Evolutionary conservation across 2,113 vertebrate genomes (phyloP), one percentile per base, ranked within the genome.

Genomic region (Corvus cornix): DNA sequence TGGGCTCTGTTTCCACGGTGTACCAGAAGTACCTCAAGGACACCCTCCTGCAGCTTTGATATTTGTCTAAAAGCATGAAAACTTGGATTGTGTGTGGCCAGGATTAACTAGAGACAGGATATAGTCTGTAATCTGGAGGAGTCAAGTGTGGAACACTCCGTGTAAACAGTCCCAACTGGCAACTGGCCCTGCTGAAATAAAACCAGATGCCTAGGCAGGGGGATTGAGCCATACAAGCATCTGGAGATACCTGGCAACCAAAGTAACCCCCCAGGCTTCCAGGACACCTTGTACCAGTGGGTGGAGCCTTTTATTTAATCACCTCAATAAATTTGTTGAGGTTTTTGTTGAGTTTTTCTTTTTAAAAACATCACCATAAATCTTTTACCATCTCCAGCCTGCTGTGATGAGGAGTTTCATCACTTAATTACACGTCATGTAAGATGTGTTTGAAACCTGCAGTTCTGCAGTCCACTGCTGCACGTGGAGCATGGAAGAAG

Each of bases 21-120:
- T 41, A 92, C 64, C 78, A 95, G 43, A 88, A 93, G 59, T 41
- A 90, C 79, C 90, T 80, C 84, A 76, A 94, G 88, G 79, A 87
- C 79, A 72, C 73, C 48, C 46, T 94, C 92, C 76, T 93, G 86
- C 84, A 93, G 86, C 90, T 93, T 95, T 96, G 93, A 93, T 97
- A 83, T 67, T 96, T 91, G 55, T 66, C 85, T 90, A 33, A 87
- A 96, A 92, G 83, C 86, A 93, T 70, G 60, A 93, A 81, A 90
- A 84, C 52, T 88, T 90, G 69, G 93, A 56, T 84, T 95, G 88
- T 3, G 44, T 97, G 96, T 95, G 93, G 96, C 73, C 93, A 76
- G 95, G 94, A 94, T 96, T 95, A 95, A 87, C 85, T 84, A 30
- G 70, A 83, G 88, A 95, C 86, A 92, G 90, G 96, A 95, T 96